Conservation (phyloP, 2,888 invertebrate species). For the Spodoptera picta region DNA sequence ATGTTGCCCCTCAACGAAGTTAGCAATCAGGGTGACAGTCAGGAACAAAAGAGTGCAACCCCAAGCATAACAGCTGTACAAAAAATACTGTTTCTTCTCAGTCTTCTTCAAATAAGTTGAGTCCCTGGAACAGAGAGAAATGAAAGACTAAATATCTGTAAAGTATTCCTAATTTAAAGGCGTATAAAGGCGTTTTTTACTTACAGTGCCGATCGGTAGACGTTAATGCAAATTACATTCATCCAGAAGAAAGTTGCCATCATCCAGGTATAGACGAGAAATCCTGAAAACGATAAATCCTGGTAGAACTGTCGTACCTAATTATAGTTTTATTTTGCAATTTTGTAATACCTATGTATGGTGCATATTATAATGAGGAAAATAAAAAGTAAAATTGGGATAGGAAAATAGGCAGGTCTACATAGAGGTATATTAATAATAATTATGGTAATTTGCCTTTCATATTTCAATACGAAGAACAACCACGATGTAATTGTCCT, state of each 20-base stretch:
- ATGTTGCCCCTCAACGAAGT: slow-evolving; percentile 86
- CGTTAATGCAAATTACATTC: slow-evolving; percentile 91
- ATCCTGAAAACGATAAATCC: slow-evolving; percentile 75
- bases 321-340: too few species aligned
- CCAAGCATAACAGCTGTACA: slow-evolving; percentile 90
- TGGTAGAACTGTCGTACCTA: too few species aligned
- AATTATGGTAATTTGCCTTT: too few species aligned
- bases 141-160: not conserved
- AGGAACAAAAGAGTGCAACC: slow-evolving; percentile 88
- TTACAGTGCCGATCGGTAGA: slow-evolving; percentile 91
- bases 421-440: too few species aligned
- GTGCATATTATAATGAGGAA: too few species aligned
- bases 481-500: too few species aligned
- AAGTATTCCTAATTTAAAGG: not conserved
- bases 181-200: slow-evolving; percentile 63
- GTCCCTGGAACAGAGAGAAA: slow-evolving; percentile 67
- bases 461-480: too few species aligned
- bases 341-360: too few species aligned
- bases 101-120: slow-evolving; percentile 77
- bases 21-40: slow-evolving; percentile 83
- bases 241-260: slow-evolving; percentile 92
- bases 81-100: slow-evolving; percentile 85
- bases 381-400: too few species aligned
- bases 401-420: too few species aligned
- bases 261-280: slow-evolving; percentile 89